Conservation (phyloP, 2,113 vertebrate species). For the Nannospalax galili region DNA sequence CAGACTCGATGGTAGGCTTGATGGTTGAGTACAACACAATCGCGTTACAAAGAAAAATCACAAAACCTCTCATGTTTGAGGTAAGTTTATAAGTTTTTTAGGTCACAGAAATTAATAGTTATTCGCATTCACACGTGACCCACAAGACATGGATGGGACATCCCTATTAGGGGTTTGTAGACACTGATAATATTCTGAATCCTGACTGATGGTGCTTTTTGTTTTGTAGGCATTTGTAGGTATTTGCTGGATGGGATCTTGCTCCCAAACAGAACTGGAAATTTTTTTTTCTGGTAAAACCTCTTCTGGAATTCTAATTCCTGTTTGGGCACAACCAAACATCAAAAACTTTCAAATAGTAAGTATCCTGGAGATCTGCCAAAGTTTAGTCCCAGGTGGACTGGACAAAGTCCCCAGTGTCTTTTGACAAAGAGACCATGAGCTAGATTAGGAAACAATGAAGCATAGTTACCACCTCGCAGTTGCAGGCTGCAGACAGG, state of each 20-base stretch:
- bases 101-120: not conserved
- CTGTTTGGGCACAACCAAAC: not conserved
- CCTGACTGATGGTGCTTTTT: not conserved
- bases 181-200: not conserved
- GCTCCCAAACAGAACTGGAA: not conserved
- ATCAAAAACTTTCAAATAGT: not conserved
- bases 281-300: not conserved
- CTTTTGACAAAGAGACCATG: not conserved
- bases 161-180: not conserved
- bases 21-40: not conserved
- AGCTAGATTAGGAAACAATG: not conserved
- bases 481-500: not conserved
- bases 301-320: not conserved
- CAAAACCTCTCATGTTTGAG: not conserved
- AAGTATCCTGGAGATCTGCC: not conserved
- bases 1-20: no score
- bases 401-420: not conserved
- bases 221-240: not conserved
- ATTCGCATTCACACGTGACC: no score
- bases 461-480: not conserved
- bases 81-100: not conserved
- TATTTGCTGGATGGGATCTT: no score
- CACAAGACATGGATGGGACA: not conserved
- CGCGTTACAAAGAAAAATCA: no score
- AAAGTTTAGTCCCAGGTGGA: not conserved